Conservation (phyloP, 2,797 vertebrate species). For the Todus mexicanus region DNA sequence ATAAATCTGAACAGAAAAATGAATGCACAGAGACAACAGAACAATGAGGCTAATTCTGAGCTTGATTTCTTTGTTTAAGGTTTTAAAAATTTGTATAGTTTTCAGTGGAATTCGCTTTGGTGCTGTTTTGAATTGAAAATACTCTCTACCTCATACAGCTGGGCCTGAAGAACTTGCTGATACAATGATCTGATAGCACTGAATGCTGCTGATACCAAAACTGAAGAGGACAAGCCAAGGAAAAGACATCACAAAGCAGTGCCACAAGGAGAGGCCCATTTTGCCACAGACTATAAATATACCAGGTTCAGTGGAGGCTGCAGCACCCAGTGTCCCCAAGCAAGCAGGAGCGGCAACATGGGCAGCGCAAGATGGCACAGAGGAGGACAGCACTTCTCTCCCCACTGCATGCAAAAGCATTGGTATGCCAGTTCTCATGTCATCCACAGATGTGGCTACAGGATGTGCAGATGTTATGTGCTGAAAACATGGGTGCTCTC, state of each 20-base stretch:
- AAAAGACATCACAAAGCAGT: not conserved
- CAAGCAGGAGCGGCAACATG: not conserved
- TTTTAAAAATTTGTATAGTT: not conserved
- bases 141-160: not conserved
- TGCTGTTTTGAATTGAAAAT: not conserved
- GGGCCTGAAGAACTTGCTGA: not conserved
- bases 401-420: not conserved
- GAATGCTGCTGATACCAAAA: not conserved
- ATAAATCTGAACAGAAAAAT: not conserved
- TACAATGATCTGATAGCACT: not conserved
- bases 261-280: not conserved
- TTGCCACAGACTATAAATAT: not conserved
- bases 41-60: not conserved
- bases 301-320: not conserved
- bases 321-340: not conserved
- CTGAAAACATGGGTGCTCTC: not conserved
- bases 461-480: not conserved
- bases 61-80: not conserved
- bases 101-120: not conserved
- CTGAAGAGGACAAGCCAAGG: not conserved
- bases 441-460: not conserved
- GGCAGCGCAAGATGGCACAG: not conserved
- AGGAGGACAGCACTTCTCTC: not conserved
- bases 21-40: not conserved
- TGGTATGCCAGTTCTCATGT: not conserved